A percentile compares a stretch with the other conserved stretches of the same genome.
Conservation (phyloP, 2,113 vertebrate genomes). For the Acanthochromis polyacanthus region DNA sequence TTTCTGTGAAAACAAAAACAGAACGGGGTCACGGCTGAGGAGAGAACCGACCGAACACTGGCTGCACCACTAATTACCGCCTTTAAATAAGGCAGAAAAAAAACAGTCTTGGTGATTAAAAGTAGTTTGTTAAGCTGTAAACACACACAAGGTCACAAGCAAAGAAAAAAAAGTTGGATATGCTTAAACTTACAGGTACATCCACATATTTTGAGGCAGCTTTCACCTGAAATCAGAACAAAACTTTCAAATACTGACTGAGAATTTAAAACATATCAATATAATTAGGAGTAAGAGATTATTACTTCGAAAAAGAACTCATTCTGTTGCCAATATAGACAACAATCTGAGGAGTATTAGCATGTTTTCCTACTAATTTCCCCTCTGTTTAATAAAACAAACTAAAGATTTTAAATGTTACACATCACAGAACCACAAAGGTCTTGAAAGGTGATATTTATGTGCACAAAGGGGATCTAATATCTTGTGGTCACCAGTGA, state of each 20-base stretch:
- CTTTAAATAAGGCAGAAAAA: neutral
- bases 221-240: conserved; percentile 92
- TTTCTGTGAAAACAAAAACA: conserved; percentile 87
- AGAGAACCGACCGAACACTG: conserved; percentile 2
- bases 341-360: neutral
- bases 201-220: conserved; percentile 99
- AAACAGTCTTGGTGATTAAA: conserved; percentile 13
- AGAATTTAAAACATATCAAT: neutral
- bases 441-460: neutral
- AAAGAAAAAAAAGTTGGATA: conserved; percentile 13
- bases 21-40: conserved; percentile 35
- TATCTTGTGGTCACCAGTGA: neutral
- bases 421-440: neutral
- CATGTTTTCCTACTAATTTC: neutral
- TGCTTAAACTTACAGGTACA: conserved; percentile 95
- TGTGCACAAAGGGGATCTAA: neutral
- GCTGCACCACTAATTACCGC: conserved; percentile 1
- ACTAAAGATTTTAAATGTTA: neutral
- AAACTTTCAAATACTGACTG: conserved; percentile 49
- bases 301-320: neutral
- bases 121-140: conserved; percentile 2
- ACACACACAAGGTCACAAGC: conserved; percentile 38
- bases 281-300: neutral
- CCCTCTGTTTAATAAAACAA: neutral
- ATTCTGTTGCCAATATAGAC: neutral